Percentiles rank a stretch among this genome's conserved stretches.
phyloP scores from a whole-genome alignment of 2,797 vertebrate species.

The Chelon auratus region DNA sequence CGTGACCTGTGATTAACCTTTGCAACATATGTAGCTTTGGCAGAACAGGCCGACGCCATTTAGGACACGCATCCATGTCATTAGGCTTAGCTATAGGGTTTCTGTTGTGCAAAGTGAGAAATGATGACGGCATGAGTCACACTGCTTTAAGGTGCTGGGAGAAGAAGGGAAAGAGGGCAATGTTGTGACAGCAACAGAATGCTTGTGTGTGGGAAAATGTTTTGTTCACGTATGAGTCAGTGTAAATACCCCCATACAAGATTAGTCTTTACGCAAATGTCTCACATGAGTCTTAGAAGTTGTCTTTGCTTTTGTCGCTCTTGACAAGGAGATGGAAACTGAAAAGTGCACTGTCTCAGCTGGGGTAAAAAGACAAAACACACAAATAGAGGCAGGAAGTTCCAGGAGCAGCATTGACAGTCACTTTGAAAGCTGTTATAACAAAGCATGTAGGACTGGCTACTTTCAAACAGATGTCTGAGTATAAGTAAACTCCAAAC shows the following conservation, averaged over 20 bases:
- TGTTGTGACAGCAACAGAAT: conserved; percentile 39
- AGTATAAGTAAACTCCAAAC: not conserved
- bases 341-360: conserved; percentile 2
- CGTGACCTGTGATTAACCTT: conserved; percentile 37
- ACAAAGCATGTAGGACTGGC: not conserved
- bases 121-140: conserved; percentile 52
- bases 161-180: conserved; percentile 14
- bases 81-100: not conserved
- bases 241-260: conserved; percentile 15
- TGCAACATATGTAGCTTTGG: not conserved
- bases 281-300: not conserved
- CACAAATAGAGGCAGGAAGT: not conserved
- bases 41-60: conserved; percentile 23
- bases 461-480: not conserved
- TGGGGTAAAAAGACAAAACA: not conserved
- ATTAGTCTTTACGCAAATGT: conserved; percentile 20
- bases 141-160: conserved; percentile 5
- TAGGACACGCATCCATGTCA: not conserved
- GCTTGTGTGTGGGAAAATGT: conserved; percentile 20
- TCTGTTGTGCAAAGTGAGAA: conserved; percentile 26
- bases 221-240: conserved; percentile 40
- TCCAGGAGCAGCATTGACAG: conserved; percentile 4
- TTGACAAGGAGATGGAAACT: conserved; percentile 24
- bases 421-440: not conserved
- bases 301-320: conserved; percentile 18